Conservation (phyloP, 2,113 vertebrate species). For the Stictonetta naevosa region DNA sequence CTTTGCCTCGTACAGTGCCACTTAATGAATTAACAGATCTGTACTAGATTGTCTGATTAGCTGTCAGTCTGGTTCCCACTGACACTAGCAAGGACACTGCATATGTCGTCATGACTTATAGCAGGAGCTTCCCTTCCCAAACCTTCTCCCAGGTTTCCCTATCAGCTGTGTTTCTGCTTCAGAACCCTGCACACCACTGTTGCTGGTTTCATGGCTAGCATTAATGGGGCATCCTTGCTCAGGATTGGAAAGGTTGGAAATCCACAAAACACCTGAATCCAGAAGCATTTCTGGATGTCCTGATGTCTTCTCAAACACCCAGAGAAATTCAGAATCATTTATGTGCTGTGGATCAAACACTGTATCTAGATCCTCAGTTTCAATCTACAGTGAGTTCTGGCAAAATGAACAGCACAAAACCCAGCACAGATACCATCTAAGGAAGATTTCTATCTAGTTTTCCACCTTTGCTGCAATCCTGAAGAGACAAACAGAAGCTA, state of each 20-base stretch:
- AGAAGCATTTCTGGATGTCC: not conserved
- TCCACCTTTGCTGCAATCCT: not conserved
- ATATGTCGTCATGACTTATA: not conserved
- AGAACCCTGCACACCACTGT: not conserved
- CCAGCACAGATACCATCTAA: not conserved
- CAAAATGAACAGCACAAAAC: not conserved
- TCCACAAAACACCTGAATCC: not conserved
- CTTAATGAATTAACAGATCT: not conserved
- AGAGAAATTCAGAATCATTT: not conserved
- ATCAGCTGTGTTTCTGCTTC: not conserved
- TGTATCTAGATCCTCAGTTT: not conserved
- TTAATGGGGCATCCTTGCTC: not conserved
- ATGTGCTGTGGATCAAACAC: not conserved
- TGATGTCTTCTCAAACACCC: not conserved
- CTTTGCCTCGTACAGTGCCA: not conserved
- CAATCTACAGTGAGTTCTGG: not conserved
- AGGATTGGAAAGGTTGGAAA: not conserved
- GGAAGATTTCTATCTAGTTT: not conserved
- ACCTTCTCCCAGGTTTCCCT: not conserved
- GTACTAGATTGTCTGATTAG: not conserved
- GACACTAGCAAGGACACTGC: not conserved
- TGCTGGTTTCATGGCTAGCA: not conserved
- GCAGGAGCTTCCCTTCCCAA: not conserved
- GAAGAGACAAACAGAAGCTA: not conserved
- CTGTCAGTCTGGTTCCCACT: not conserved